These are phyloP conservation scores for Premnoplex brunnescens DNA, from an alignment of 2,797 vertebrate species.

Conservation along the genomic window DNA sequence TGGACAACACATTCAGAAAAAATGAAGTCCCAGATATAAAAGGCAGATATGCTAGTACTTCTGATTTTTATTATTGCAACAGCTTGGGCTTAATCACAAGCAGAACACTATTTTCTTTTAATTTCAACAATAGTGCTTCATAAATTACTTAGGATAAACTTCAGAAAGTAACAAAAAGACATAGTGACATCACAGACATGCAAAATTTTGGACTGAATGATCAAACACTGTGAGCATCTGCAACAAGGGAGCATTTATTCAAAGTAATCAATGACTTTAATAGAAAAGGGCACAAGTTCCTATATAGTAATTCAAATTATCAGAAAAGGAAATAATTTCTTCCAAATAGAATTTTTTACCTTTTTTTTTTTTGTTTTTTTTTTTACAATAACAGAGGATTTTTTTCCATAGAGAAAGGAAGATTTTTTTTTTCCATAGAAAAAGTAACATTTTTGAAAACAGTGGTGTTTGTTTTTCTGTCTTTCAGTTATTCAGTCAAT, in stretches of 20 bases:
- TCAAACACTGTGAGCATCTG: background rate
- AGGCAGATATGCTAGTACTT: background rate
- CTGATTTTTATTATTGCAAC: background rate
- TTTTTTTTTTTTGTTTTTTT: background rate
- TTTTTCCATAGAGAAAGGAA: background rate
- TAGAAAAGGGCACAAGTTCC: background rate
- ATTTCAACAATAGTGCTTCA: background rate
- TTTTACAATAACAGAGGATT: background rate
- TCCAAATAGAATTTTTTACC: background rate
- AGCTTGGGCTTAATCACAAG: background rate
- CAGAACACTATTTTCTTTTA: background rate
- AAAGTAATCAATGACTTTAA: background rate
- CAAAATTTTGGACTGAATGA: background rate
- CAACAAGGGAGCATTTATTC: background rate
- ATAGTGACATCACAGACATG: background rate
- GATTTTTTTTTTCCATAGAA: background rate
- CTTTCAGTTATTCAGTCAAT: slow-evolving; percentile 26
- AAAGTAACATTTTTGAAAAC: background rate
- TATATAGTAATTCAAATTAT: background rate
- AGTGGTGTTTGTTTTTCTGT: background rate
- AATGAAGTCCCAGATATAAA: background rate
- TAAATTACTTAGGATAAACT: background rate
- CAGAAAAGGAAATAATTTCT: background rate
- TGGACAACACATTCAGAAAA: background rate
- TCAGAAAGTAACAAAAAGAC: background rate